Conservation (phyloP, 53 echinoderm and acorn worm species). For the Astropecten irregularis region DNA sequence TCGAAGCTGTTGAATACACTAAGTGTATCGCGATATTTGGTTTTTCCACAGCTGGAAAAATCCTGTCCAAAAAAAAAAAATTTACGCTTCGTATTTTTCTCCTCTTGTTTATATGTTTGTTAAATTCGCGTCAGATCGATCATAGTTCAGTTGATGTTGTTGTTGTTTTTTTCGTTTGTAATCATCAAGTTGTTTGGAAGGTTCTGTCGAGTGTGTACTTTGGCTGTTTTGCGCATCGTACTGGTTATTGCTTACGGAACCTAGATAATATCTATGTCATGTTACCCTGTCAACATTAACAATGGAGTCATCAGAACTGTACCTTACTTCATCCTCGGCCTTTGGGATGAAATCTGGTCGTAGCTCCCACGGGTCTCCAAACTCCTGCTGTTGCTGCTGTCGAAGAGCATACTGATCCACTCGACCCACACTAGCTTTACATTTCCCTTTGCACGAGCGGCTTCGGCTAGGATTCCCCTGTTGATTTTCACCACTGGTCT, state of each 20-base stretch:
- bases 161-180: conserved; percentile 16
- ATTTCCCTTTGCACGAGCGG: conserved; percentile 56
- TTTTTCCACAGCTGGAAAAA: conserved; percentile 47
- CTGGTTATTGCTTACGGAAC: conserved; percentile 61
- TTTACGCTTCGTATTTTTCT: conserved; percentile 18
- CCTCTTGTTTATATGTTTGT: conserved; percentile 28
- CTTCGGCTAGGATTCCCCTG: conserved; percentile 45
- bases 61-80: conserved; percentile 29
- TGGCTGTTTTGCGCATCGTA: conserved; percentile 64
- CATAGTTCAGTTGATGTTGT: conserved; percentile 29
- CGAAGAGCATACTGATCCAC: conserved; percentile 53
- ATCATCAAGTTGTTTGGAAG: conserved; percentile 42
- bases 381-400: conserved; percentile 50
- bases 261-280: conserved; percentile 58
- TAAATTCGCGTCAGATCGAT: conserved; percentile 26
- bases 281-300: conserved; percentile 58
- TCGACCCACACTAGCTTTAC: conserved; percentile 53
- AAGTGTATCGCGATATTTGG: conserved; percentile 32
- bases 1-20: conserved; percentile 50
- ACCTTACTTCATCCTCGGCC: conserved; percentile 54
- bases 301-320: conserved; percentile 60
- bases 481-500: conserved; percentile 40
- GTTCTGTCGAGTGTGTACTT: conserved; percentile 56
- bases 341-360: conserved; percentile 54
- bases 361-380: conserved; percentile 58